Evolutionary conservation across 2,113 vertebrate genomes (phyloP).

Genomic region (Rhineura floridana): DNA sequence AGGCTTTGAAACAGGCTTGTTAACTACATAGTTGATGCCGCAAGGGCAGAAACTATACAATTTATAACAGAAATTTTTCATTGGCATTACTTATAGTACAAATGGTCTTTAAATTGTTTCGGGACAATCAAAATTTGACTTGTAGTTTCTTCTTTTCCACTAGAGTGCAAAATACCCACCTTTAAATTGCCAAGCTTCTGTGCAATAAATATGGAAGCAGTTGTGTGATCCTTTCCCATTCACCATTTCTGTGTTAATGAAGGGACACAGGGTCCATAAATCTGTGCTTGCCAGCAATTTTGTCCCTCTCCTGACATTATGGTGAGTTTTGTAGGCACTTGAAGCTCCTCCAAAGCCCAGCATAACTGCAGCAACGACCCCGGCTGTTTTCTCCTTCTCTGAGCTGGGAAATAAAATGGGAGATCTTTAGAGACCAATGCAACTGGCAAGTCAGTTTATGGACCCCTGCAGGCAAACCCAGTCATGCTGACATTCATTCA

Average conservation of each 20-base stretch:
- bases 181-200: neutral
- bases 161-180: neutral
- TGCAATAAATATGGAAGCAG: neutral
- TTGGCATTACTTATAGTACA: neutral
- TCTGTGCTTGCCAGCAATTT: neutral
- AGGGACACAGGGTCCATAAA: neutral
- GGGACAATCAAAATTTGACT: neutral
- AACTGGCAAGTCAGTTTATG: neutral
- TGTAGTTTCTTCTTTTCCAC: neutral
- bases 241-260: neutral
- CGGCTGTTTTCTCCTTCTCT: neutral
- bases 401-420: too few relatives aligned
- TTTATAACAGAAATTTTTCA: neutral
- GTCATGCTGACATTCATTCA: neutral
- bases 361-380: too few relatives aligned
- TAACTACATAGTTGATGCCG: neutral
- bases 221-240: neutral
- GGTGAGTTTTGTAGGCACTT: neutral
- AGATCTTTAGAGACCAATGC: neutral
- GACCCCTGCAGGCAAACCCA: neutral
- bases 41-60: too few relatives aligned
- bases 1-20: fast-evolving
- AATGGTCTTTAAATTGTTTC: neutral
- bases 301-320: neutral
- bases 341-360: neutral